phyloP scores from a whole-genome alignment of 37 sponge, comb jelly and placozoan species.

The Spongia lamella region DNA sequence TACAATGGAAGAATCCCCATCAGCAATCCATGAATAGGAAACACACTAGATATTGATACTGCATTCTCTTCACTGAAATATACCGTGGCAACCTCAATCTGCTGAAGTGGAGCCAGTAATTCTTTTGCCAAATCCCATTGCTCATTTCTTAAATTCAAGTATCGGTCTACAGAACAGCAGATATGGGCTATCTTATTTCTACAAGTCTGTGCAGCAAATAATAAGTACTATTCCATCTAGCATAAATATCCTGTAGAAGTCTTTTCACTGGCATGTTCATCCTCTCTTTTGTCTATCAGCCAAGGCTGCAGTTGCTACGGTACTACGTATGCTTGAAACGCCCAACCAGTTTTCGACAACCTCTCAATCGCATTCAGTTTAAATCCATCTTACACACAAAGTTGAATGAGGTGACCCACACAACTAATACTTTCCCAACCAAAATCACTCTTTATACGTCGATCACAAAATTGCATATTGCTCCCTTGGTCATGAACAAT shows the following conservation, averaged over 20 bases:
- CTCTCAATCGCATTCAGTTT: neutral
- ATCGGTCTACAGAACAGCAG: conserved; percentile 11
- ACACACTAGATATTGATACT: no score
- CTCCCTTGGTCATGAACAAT: conserved; percentile 22
- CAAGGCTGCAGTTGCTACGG: conserved; percentile 2
- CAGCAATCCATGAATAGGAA: no score
- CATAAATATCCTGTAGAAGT: conserved; percentile 5
- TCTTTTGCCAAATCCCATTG: conserved; percentile 43
- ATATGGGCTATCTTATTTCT: conserved; percentile 3
- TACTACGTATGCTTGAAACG: conserved; percentile 20
- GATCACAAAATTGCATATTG: no score
- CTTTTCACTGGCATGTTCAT: neutral
- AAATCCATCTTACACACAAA: conserved; percentile 11
- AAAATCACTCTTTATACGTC: no score
- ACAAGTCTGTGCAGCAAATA: neutral
- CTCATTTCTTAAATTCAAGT: conserved; percentile 18
- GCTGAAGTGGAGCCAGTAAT: no score
- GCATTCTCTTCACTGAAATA: no score
- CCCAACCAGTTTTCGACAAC: conserved; percentile 24
- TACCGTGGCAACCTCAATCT: no score
- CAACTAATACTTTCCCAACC: conserved; percentile 25
- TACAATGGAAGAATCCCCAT: no score
- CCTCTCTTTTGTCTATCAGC: neutral
- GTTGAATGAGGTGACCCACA: conserved; percentile 5
- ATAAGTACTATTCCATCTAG: conserved; percentile 23